Percentiles rank a stretch among this genome's conserved stretches.
phyloP scores from a whole-genome alignment of 2,888 invertebrate genomes.

The Caenorhabditis sp. region DNA sequence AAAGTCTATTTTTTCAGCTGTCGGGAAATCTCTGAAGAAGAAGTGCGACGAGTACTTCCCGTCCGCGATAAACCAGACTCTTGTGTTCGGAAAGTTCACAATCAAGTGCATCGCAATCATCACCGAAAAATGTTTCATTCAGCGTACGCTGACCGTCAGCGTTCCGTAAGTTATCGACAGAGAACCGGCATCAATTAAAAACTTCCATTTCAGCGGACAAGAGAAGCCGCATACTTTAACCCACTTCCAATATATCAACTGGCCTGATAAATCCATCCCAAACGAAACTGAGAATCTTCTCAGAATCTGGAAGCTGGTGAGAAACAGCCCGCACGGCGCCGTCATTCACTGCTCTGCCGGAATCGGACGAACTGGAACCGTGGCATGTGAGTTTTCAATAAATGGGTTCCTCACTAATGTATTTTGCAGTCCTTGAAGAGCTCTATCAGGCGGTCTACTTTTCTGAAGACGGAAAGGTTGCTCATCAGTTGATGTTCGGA shows the following conservation, averaged over 20 bases:
- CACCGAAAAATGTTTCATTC: not conserved
- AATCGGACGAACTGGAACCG: slow-evolving; percentile 18
- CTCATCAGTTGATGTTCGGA: not conserved
- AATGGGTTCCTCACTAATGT: no score
- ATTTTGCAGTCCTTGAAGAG: not conserved
- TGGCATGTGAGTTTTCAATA: not conserved
- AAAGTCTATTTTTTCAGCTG: not conserved
- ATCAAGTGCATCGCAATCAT: not conserved
- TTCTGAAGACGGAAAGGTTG: not conserved
- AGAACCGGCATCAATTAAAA: no score
- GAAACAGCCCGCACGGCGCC: not conserved
- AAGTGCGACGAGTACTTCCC: slow-evolving; percentile 12
- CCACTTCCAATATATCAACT: slow-evolving; percentile 1
- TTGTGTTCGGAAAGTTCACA: not conserved
- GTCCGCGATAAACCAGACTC: not conserved
- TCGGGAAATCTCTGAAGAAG: not conserved
- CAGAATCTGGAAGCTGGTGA: not conserved
- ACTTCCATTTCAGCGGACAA: not conserved
- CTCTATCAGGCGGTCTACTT: not conserved
- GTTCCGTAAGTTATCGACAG: not conserved
- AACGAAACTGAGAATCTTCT: not conserved
- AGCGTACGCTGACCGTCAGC: not conserved
- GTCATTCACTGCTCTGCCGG: slow-evolving; percentile 26
- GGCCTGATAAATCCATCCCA: slow-evolving; percentile 7
- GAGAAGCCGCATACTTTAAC: not conserved